Conservation (phyloP, 2,888 invertebrate species). For the Lasius fuliginosus region DNA sequence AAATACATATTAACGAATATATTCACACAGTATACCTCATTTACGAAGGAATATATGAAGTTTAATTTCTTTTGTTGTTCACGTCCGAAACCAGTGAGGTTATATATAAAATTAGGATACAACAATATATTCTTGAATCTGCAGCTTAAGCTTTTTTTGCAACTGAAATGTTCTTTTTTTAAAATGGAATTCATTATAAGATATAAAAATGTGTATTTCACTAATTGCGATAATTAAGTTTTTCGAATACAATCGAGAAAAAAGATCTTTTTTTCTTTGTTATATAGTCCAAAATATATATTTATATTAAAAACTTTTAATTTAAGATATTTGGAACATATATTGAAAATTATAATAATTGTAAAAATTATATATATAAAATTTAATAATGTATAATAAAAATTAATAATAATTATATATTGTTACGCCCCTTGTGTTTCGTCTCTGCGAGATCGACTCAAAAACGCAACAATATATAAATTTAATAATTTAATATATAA, state of each 20-base stretch:
- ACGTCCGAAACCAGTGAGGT: background rate
- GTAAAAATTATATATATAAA: background rate
- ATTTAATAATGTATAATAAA: too few relatives aligned
- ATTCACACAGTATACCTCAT: background rate
- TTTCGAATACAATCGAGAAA: background rate
- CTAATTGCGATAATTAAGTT: background rate
- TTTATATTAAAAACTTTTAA: background rate
- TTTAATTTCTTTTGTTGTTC: background rate
- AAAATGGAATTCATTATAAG: background rate
- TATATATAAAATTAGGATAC: background rate
- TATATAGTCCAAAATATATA: background rate
- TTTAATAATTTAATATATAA: too few relatives aligned
- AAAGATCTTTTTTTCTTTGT: background rate
- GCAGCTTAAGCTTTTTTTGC: background rate
- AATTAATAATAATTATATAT: too few relatives aligned
- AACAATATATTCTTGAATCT: background rate
- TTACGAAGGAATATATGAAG: background rate
- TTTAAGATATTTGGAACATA: background rate
- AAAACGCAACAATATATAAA: too few relatives aligned
- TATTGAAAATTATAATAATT: background rate
- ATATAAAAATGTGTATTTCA: background rate
- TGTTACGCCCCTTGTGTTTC: too few relatives aligned
- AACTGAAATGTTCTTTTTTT: constrained; percentile 2
- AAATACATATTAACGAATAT: constrained; percentile 1
- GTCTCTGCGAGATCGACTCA: too few relatives aligned